These are phyloP conservation scores for Lepidurus apus DNA, from an alignment of 1,140 invertebrate genomes.

Conservation along the genomic window DNA sequence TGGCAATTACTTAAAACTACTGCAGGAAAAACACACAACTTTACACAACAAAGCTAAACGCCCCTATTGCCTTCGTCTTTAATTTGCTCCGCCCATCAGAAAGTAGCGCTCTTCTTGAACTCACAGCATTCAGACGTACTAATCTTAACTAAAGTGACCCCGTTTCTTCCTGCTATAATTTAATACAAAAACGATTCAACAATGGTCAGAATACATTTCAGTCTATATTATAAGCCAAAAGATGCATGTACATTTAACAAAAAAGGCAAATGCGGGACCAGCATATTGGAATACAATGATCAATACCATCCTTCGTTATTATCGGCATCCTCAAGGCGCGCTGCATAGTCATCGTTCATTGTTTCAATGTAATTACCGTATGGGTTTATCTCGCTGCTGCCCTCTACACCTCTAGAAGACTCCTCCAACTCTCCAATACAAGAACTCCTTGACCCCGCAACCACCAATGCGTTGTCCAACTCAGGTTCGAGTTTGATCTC, in stretches of 20 bases:
- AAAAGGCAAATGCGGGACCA: neutral
- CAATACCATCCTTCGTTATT: conserved; percentile 10
- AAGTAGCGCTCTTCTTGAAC: neutral
- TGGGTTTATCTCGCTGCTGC: neutral
- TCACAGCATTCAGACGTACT: neutral
- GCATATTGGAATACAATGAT: neutral
- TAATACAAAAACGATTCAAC: neutral
- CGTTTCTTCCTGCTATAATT: neutral
- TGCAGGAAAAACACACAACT: neutral
- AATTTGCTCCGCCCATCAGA: neutral
- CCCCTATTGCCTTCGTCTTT: neutral
- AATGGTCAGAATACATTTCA: neutral
- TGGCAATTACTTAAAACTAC: neutral
- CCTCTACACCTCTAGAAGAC: neutral
- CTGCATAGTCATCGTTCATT: neutral
- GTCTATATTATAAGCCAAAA: neutral
- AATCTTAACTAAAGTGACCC: neutral
- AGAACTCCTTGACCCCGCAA: neutral
- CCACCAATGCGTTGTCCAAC: neutral
- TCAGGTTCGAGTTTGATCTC: neutral
- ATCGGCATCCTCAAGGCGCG: neutral
- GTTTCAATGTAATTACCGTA: neutral
- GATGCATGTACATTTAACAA: neutral
- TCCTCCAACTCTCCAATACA: neutral
- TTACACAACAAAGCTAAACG: conserved; percentile 5